phyloP scores from a whole-genome alignment of 2,888 invertebrate species.

The Abrostola triplasia region DNA sequence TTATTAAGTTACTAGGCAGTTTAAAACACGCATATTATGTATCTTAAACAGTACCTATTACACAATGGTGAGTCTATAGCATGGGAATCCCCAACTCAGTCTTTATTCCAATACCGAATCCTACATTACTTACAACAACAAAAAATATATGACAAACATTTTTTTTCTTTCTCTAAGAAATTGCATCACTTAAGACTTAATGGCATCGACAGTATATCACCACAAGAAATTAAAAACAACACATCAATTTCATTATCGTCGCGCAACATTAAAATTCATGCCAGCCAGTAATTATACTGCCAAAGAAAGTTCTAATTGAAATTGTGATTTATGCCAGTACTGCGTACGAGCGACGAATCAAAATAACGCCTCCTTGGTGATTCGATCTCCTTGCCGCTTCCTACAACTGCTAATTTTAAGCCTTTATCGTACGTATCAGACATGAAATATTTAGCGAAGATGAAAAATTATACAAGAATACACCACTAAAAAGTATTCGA shows the following conservation, averaged over 20 bases:
- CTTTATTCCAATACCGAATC: no score
- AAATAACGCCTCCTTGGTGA: conserved; percentile 2
- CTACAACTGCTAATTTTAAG: conserved; percentile 3
- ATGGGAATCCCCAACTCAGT: no score
- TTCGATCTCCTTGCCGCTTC: background rate
- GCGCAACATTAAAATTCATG: conserved; percentile 1
- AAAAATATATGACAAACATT: no score
- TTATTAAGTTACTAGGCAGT: no score
- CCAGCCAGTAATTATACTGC: background rate
- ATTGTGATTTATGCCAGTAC: conserved; percentile 2
- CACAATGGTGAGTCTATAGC: no score
- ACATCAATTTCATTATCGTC: background rate
- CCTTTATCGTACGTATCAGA: background rate
- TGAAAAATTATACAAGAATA: background rate
- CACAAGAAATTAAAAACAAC: conserved; percentile 1
- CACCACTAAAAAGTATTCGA: background rate
- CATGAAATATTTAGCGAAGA: background rate
- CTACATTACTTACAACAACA: no score
- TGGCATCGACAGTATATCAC: no score
- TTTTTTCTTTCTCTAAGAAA: no score
- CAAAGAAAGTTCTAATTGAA: conserved; percentile 5
- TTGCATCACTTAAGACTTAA: no score
- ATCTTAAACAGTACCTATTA: no score
- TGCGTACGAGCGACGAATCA: background rate
- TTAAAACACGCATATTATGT: no score